Percentiles rank a stretch among this genome's conserved stretches.
Evolutionary conservation across 1,140 invertebrate species (phyloP).

Genomic region (Phortica variegata): DNA sequence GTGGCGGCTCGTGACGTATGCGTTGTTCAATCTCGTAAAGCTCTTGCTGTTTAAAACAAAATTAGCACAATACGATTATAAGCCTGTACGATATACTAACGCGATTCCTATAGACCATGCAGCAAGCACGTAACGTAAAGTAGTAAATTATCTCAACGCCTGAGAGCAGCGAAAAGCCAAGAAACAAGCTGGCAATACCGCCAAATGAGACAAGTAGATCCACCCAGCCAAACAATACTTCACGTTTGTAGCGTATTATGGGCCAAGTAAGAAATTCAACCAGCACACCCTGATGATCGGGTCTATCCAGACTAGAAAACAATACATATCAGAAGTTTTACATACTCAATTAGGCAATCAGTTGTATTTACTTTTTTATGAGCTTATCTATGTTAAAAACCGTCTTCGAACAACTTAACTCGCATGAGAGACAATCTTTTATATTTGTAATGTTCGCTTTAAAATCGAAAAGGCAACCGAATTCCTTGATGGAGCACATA

Average conservation of each 20-base stretch:
- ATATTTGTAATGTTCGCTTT: conserved; percentile 62
- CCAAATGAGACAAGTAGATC: conserved; percentile 68
- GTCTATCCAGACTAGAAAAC: conserved; percentile 25
- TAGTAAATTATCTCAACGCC: conserved; percentile 74
- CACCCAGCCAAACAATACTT: conserved; percentile 76
- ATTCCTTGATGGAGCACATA: conserved; percentile 61
- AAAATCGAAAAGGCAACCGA: conserved; percentile 62
- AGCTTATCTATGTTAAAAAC: conserved; percentile 74
- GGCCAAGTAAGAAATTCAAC: conserved; percentile 71
- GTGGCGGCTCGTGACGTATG: conserved; percentile 40
- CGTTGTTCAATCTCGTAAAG: conserved; percentile 46
- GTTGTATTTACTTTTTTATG: conserved; percentile 62
- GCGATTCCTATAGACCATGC: conserved; percentile 60
- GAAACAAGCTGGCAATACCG: conserved; percentile 70
- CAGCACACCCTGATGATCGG: conserved; percentile 34
- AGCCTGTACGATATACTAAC: conserved; percentile 12
- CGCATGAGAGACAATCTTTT: conserved; percentile 64
- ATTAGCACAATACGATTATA: neutral
- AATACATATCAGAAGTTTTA: neutral
- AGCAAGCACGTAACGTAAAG: conserved; percentile 69
- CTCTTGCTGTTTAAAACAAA: conserved; percentile 36
- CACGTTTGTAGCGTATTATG: conserved; percentile 70
- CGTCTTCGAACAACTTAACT: conserved; percentile 69
- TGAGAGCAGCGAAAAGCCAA: conserved; percentile 72
- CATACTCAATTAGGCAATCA: neutral